These are phyloP conservation scores for Malaclemys terrapin DNA, from an alignment of 2,113 vertebrate species.

Conservation along the genomic window DNA sequence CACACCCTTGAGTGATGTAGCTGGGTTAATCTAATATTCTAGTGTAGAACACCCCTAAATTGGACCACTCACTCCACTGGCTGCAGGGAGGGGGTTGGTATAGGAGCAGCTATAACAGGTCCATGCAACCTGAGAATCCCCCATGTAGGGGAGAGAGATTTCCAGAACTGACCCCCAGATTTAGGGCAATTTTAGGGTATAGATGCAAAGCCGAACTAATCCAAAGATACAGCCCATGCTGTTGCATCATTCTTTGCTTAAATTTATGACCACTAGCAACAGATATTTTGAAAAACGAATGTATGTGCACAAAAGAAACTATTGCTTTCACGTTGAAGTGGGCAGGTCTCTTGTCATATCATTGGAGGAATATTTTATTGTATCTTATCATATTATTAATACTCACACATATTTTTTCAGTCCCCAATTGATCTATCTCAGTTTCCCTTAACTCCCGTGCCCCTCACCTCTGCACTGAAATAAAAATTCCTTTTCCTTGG, in stretches of 20 bases:
- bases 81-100: neutral
- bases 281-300: neutral
- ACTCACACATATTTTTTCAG: neutral
- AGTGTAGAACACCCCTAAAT: neutral
- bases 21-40: neutral
- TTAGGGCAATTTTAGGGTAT: neutral
- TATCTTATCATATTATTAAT: neutral
- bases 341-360: neutral
- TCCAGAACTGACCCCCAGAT: neutral
- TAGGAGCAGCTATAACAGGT: neutral
- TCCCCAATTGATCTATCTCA: neutral
- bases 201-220: neutral
- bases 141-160: neutral
- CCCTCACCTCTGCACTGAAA: neutral
- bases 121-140: neutral
- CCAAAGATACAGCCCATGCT: neutral
- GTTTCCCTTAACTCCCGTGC: neutral
- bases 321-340: neutral
- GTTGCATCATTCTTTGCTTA: neutral
- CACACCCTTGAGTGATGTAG: no score
- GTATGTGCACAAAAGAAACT: neutral
- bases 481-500: neutral
- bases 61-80: fast-evolving
- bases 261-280: fast-evolving
- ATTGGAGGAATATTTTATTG: neutral